phyloP scores from a whole-genome alignment of 2,113 vertebrate species.

The Piliocolobus tephrosceles region DNA sequence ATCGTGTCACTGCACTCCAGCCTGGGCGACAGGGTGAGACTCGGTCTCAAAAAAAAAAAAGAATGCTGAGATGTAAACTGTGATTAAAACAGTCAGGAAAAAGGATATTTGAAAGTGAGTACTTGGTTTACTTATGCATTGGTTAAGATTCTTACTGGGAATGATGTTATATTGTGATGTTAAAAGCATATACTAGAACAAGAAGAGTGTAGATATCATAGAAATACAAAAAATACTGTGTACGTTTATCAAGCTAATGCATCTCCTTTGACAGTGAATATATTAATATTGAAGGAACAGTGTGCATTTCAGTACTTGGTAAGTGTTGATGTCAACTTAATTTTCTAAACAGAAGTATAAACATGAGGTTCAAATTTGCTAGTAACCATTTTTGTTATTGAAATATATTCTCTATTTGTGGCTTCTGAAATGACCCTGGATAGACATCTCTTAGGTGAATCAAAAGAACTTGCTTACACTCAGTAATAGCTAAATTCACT shows the following conservation, averaged over 20 bases:
- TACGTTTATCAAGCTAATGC: not conserved
- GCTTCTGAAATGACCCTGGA: not conserved
- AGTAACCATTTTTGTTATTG: not conserved
- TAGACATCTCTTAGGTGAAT: not conserved
- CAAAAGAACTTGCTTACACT: not conserved
- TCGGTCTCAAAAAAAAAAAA: not conserved
- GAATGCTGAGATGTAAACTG: not conserved
- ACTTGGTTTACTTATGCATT: slow-evolving; percentile 32
- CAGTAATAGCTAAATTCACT: not conserved
- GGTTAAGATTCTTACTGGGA: slow-evolving; percentile 27
- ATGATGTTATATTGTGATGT: not conserved
- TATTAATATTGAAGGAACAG: not conserved
- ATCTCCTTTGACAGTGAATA: not conserved
- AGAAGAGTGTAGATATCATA: not conserved
- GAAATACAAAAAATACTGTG: slow-evolving; percentile 18
- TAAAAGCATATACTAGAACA: not conserved
- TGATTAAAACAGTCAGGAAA: not conserved
- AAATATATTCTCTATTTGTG: not conserved
- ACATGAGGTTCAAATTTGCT: not conserved
- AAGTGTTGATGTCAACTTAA: not conserved
- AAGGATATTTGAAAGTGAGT: not conserved
- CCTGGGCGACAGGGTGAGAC: too few species aligned
- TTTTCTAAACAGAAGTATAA: slow-evolving; percentile 22
- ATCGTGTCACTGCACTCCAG: too few species aligned
- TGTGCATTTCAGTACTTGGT: not conserved